Evolutionary conservation across 2,113 vertebrate species (phyloP).

Genomic region (Saccopteryx leptura): DNA sequence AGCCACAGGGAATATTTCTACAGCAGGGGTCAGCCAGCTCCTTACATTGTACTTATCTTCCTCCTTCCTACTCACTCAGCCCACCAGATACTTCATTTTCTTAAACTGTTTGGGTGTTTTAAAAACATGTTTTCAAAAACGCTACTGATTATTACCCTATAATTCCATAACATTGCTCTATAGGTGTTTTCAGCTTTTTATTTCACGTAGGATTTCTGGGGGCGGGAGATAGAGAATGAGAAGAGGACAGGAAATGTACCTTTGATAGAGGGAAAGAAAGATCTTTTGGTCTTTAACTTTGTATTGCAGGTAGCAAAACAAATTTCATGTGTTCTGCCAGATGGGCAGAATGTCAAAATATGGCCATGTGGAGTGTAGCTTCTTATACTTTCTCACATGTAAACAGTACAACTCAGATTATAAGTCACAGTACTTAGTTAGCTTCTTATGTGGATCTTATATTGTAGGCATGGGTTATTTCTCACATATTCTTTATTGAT

Average conservation of each 20-base stretch:
- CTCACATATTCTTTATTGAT: background rate
- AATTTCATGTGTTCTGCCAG: background rate
- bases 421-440: background rate
- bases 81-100: background rate
- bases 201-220: background rate
- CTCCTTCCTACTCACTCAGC: background rate
- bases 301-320: background rate
- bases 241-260: background rate
- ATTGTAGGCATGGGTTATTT: background rate
- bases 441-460: background rate
- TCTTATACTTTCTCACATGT: background rate
- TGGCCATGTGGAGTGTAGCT: background rate
- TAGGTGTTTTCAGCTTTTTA: background rate
- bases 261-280: background rate
- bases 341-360: background rate
- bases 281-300: background rate
- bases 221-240: background rate
- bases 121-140: constrained; percentile 35
- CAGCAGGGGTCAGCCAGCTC: background rate
- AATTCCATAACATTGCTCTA: background rate
- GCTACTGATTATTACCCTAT: background rate
- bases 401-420: background rate
- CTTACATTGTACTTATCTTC: background rate
- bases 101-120: background rate
- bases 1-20: background rate